These are phyloP conservation scores for Xanthostigma xanthostigma DNA, from an alignment of 2,888 invertebrate species.

Conservation along the genomic window DNA sequence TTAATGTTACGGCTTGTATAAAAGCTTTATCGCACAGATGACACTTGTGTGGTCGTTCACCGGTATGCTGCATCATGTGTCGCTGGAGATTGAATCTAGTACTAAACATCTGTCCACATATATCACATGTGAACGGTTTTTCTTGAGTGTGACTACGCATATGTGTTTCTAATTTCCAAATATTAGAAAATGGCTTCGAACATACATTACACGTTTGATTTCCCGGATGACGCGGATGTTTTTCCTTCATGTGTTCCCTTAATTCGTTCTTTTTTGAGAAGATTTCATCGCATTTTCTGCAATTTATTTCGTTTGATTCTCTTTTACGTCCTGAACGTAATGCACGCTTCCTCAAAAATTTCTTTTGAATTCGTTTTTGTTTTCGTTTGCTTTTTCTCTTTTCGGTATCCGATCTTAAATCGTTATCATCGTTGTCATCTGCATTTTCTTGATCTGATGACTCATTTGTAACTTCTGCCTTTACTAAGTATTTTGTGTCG, in stretches of 20 bases:
- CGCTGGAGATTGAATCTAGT: background rate
- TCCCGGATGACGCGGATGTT: background rate
- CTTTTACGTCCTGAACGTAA: slow-evolving; percentile 3
- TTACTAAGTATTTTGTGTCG: no score
- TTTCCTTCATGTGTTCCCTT: no score
- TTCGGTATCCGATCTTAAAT: no score
- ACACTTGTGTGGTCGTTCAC: no score
- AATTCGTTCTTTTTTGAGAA: no score
- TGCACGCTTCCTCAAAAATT: slow-evolving; percentile 1
- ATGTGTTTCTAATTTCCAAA: slow-evolving; percentile 10
- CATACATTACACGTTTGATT: slow-evolving; percentile 7
- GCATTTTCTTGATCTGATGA: no score
- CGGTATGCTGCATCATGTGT: no score
- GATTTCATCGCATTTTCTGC: slow-evolving; percentile 6
- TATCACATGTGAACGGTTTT: slow-evolving; percentile 9
- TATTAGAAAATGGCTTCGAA: slow-evolving; percentile 5
- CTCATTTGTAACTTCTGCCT: no score
- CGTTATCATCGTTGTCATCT: no score
- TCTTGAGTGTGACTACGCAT: slow-evolving; percentile 9
- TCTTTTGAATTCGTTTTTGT: background rate
- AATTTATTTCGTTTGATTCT: slow-evolving; percentile 7
- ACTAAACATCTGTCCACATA: slow-evolving; percentile 10
- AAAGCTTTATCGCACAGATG: slow-evolving; percentile 3
- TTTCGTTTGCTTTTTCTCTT: no score
- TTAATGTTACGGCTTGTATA: slow-evolving; percentile 7